These are phyloP conservation scores for Mylabris sibirica DNA, from an alignment of 2,888 invertebrate genomes.

Conservation along the genomic window DNA sequence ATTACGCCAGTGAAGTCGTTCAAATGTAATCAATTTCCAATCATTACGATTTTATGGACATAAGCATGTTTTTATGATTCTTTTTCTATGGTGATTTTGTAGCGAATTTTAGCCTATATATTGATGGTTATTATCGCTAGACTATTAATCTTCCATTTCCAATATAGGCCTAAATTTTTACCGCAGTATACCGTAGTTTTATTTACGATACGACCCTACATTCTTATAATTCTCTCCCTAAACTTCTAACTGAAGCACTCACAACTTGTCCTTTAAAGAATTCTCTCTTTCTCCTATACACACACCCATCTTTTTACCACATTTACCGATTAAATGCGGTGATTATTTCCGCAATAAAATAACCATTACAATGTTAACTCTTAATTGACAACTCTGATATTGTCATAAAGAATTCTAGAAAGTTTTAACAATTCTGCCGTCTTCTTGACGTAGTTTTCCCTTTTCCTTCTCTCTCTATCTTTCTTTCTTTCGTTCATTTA, in stretches of 20 bases:
- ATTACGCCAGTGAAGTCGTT: background rate
- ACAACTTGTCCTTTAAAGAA: background rate
- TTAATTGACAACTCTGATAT: conserved; percentile 36
- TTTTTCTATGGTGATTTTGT: background rate
- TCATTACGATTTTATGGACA: conserved; percentile 6
- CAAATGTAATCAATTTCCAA: conserved; percentile 2
- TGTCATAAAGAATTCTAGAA: conserved; percentile 36
- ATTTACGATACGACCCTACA: conserved; percentile 4
- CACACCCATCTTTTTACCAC: background rate
- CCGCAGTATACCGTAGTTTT: background rate
- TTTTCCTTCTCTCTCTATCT: conserved; percentile 18
- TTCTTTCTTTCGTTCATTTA: background rate
- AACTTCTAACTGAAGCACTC: background rate
- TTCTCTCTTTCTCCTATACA: background rate
- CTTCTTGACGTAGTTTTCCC: conserved; percentile 22
- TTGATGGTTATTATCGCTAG: background rate
- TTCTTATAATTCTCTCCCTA: background rate
- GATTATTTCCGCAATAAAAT: conserved; percentile 29
- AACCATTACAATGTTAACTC: conserved; percentile 20
- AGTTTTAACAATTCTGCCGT: conserved; percentile 19
- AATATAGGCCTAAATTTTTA: background rate
- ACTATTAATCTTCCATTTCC: conserved; percentile 9
- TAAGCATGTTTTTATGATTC: background rate
- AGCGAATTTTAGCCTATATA: background rate
- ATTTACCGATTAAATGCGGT: conserved; percentile 13